Base-by-base conservation (phyloP, 2,888 invertebrate species). In the Barypeithes pellucidus region DNA sequence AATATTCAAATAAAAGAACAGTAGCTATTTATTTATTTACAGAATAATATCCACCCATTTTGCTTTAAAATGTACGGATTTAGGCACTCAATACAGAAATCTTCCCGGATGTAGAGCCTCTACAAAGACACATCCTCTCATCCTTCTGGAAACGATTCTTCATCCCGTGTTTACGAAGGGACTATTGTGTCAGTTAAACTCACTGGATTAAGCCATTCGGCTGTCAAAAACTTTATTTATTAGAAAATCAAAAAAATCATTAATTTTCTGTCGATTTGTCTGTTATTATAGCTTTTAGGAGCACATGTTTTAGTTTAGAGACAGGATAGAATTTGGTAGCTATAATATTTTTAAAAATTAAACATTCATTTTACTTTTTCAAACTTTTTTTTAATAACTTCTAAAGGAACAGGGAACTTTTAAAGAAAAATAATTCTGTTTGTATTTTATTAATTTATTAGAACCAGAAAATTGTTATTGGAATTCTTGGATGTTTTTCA, bases 221-320 rank as follows among this genome's bases (percentile, higher is more conserved):
- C 67, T 72, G 72, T 72, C 72, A 72, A 63, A 45, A 67, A 41
- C 47, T 67, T 33, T 62, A 72, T 72, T 67, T 67, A 67, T 72
- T 67, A 72, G 36, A 54, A 72, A 72, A 72, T 63, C 72, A 62
- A 36, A 72, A 67, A 72, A 72, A 72, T 72, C 72, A 72, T 72
- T 72, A 72, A 72, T 72, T 67, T 63, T 62, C 41, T 63, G 57
- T 61, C 72, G 72, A 72, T 72, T 67, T 72, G 67, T 72, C 67
- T 61, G 50, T 66, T 72, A 61, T 66, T 67, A 52, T 50, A 61
- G 72, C 61, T 67, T 72, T 66, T 33, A 57, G 9, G 33, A 16
- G 33, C 33, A 57, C 24, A 33, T 33, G 54, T 18, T 57, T 57
- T 3, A 22, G 22, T 22, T 50, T 3, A 50, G 4, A 12, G 12